Base-by-base conservation (phyloP, 64 coral and sea anemone species). In the Astreopora myriophthalma region DNA sequence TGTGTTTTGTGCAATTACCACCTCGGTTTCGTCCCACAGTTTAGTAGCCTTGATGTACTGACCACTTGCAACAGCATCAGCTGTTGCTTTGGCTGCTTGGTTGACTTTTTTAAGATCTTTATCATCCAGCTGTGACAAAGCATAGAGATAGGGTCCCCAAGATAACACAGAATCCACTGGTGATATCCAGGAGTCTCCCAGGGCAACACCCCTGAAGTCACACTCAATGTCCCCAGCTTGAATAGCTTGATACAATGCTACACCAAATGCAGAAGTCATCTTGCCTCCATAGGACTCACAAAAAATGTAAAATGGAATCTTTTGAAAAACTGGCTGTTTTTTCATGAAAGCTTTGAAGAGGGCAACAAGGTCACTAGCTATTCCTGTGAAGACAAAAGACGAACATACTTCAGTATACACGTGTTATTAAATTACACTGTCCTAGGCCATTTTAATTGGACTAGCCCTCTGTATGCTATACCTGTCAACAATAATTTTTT, bases 271-370 rank as follows among this genome's bases (percentile, higher is more conserved):
- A 19, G 96, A 89, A 11, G 93, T 98, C 93, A 95, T 95, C 58
- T 98, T 98, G 1, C 96, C 96, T 61, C 96, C 96, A 91, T 98
- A 98, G 4, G 96, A 98, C 82, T 98, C 96, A 74, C 93, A 98
- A 65, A 98, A 98, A 8, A 98, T 95, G 27, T 95, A 98, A 61
- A 98, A 91, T 75, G 96, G 96, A 27, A 89, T 95, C 22, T 89
- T 86, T 30, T 90, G 94, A 44, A 90, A 95, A 26, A 91, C 87
- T 63, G 93, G 90, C 68, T 91, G 79, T 20, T 93, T 82, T 8
- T 89, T 72, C 73, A 98, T 20, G 36, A 98, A 98, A 13, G 96
- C 72, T 48, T 93, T 93, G 52, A 98, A 90, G 65, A 98, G 49
- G 23, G 93, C 93, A 4, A 98, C 23, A 23, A 98, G 94, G 44